These are phyloP conservation scores for Echinometra lucunter DNA, from an alignment of 53 echinoderm and acorn worm genomes.

Conservation along the genomic window DNA sequence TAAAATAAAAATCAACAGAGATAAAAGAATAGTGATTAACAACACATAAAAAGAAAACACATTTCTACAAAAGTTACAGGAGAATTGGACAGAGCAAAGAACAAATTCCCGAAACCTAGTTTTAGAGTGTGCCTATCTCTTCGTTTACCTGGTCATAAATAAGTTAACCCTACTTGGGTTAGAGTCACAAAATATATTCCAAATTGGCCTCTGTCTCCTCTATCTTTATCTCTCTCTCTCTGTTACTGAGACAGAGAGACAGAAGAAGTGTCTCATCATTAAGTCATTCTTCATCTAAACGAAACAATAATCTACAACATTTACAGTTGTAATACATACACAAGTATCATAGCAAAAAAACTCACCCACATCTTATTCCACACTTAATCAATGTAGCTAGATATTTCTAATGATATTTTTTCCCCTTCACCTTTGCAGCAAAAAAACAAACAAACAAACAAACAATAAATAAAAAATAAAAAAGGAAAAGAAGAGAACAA, in stretches of 20 bases:
- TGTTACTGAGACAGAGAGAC: background rate
- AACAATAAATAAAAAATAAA: background rate
- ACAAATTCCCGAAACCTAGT: slow-evolving; percentile 26
- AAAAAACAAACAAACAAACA: background rate
- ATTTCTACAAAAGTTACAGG: slow-evolving; percentile 63
- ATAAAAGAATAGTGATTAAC: slow-evolving; percentile 1
- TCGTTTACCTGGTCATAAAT: slow-evolving; percentile 60
- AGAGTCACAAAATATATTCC: slow-evolving; percentile 66
- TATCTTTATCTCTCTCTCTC: slow-evolving; percentile 2
- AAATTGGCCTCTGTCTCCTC: slow-evolving; percentile 32
- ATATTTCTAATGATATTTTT: background rate
- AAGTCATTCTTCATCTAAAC: slow-evolving; percentile 26
- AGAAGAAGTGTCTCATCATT: slow-evolving; percentile 4
- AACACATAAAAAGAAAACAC: slow-evolving; percentile 51
- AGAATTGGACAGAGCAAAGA: slow-evolving; percentile 43
- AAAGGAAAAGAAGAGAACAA: background rate
- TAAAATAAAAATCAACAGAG: background rate
- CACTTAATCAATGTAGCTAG: background rate
- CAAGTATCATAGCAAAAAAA: slow-evolving; percentile 10
- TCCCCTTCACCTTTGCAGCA: slow-evolving; percentile 24
- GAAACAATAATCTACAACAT: slow-evolving; percentile 59
- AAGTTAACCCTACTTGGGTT: slow-evolving; percentile 60
- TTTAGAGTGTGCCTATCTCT: slow-evolving; percentile 61
- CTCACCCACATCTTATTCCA: background rate
- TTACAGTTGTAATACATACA: slow-evolving; percentile 57